A percentile compares a stretch with the other conserved stretches of the same genome.
These are phyloP conservation scores for Drosophila mimetica DNA, from an alignment of 2,888 invertebrate species.

Conservation along the genomic window DNA sequence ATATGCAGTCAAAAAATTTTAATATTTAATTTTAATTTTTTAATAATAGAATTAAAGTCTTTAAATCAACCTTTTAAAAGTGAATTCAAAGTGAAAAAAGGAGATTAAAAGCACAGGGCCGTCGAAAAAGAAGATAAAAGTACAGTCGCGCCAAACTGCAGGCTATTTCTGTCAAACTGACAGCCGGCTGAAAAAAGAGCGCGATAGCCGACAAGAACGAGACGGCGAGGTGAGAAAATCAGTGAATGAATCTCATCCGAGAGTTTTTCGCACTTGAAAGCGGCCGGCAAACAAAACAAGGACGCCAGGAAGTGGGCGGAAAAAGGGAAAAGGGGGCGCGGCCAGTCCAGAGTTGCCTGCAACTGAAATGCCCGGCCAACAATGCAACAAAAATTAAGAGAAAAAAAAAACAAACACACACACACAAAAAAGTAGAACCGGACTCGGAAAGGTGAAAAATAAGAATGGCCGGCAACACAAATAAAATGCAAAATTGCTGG, in stretches of 20 bases:
- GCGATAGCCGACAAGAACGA: slow-evolving; percentile 1
- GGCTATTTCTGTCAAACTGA: slow-evolving; percentile 31
- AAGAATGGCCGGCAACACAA: slow-evolving; percentile 61
- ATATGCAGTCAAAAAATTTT: too few relatives aligned
- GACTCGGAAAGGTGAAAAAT: slow-evolving; percentile 68
- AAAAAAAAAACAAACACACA: slow-evolving; percentile 10
- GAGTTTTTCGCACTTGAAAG: slow-evolving; percentile 41
- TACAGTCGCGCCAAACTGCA: slow-evolving; percentile 18
- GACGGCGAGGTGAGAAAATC: slow-evolving; percentile 18
- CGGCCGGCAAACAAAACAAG: slow-evolving; percentile 34
- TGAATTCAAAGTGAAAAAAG: too few relatives aligned
- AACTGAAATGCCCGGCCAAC: slow-evolving; percentile 48
- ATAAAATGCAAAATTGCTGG: slow-evolving; percentile 48
- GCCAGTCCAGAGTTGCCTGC: slow-evolving; percentile 39
- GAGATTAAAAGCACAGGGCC: not conserved
- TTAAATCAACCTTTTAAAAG: too few relatives aligned
- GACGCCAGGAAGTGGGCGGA: slow-evolving; percentile 17
- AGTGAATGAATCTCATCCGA: slow-evolving; percentile 43
- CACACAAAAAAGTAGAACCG: slow-evolving; percentile 20
- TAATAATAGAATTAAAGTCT: too few relatives aligned
- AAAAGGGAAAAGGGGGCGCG: slow-evolving; percentile 11
- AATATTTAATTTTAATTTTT: too few relatives aligned
- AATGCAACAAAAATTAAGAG: slow-evolving; percentile 31
- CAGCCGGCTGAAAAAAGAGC: not conserved
- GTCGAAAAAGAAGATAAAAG: not conserved